phyloP scores from a whole-genome alignment of 2,888 invertebrate species.

The Euzophera pinguis region DNA sequence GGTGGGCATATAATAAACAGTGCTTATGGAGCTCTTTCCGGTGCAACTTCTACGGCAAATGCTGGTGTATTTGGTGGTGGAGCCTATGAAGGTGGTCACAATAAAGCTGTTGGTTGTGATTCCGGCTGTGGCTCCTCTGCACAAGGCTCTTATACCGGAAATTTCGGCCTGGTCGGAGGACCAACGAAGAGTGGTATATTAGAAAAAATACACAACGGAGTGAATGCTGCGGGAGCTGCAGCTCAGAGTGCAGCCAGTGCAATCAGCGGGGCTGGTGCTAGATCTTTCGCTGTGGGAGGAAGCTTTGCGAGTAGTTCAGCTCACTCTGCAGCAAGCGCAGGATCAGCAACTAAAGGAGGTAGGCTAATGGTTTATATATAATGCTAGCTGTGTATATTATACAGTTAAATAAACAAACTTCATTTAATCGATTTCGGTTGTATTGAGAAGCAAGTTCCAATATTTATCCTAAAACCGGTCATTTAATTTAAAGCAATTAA shows the following conservation, averaged over 20 bases:
- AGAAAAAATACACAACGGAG: constrained; percentile 24
- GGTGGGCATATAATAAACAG: constrained; percentile 9
- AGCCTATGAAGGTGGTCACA: constrained; percentile 21
- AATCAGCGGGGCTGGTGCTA: constrained; percentile 23
- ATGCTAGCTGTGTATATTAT: too few species aligned
- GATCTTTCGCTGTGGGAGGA: constrained; percentile 32
- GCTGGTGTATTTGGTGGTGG: constrained; percentile 25
- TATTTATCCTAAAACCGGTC: too few species aligned
- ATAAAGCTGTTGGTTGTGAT: constrained; percentile 37
- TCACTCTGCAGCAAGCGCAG: constrained; percentile 55
- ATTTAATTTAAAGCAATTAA: too few species aligned
- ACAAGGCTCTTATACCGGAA: constrained; percentile 25
- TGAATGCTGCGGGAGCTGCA: constrained; percentile 29
- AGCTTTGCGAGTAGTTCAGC: constrained; percentile 59
- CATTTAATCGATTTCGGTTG: too few species aligned
- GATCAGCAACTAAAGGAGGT: constrained; percentile 62
- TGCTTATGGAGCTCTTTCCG: constrained; percentile 36
- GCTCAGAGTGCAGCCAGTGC: constrained; percentile 27
- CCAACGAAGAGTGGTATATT: constrained; percentile 22
- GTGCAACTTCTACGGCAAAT: constrained; percentile 29
- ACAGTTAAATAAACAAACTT: too few species aligned
- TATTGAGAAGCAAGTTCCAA: too few species aligned
- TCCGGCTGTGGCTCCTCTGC: constrained; percentile 38
- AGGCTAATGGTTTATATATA: not conserved
- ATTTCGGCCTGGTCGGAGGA: constrained; percentile 22